Base-by-base conservation (phyloP, 2,797 vertebrate species). In the Pachyuromys duprasi region DNA sequence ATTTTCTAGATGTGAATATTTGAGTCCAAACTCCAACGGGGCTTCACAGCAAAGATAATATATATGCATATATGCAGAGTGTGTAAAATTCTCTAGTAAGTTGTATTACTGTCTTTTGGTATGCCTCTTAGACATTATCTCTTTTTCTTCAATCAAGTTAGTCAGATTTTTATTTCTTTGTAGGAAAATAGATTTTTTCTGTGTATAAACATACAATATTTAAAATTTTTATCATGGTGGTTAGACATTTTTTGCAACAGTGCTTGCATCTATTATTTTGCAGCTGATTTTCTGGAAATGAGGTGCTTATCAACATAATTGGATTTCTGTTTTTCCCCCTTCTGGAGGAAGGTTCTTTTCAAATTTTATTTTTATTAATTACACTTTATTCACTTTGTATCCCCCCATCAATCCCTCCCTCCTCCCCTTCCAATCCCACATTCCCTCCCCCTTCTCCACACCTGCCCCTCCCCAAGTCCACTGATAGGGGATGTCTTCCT, bases 141-240 rank as follows among this genome's bases (percentile, higher is more conserved):
- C n/a, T n/a, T n/a, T n/a, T n/a, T n/a, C n/a, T n/a, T n/a, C n/a
- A n/a, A 74, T 83, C 33, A 93, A 45, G 53, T n/a, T n/a, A 60
- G 62, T 22, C 28, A 67, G 18, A 86, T 62, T 74, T 90, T 76
- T 74, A 57, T 86, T 90, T 55, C 31, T 86, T 82, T 93, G 45
- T 79, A 17, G 78, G 2, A 76, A 84, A 72, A 78, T 15, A 45
- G 5, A 42, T 63, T 74, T 90, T 81, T 94, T 60, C 67, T 93
- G 45, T 9, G 26, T 87, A 70, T 70, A 88, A 80, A 60, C 70
- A 20, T n/a, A 18, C 14, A 65, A 20, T 67, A 72, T 31, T 63
- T 81, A 88, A 78, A 96, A 91, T 8, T 92, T 49, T 93, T 93
- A 60, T 89, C 31, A 11, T 65, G 67, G 28, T 92, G 69, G 42